Base-by-base conservation (phyloP, 2,113 vertebrate species). In the Antigone vipio region DNA sequence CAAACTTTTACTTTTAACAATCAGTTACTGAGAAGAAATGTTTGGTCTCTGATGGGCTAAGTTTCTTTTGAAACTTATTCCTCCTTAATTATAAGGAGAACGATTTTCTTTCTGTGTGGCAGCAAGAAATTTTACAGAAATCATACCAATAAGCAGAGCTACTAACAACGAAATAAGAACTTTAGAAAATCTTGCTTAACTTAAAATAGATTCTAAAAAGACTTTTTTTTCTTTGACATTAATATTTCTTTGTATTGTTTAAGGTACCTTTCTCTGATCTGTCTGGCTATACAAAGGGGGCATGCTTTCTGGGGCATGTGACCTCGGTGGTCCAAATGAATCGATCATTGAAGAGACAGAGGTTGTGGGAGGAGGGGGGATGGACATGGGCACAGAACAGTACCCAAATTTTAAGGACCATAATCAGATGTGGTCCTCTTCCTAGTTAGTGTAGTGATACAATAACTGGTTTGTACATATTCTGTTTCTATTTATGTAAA, bases 331-430 rank as follows among this genome's bases (percentile, higher is more conserved):
- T 44, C 17, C 42, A 38, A 27, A 56, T 29, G 23, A 9, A 15
- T 47, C 18, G 15, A 19, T 21, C 32, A 23, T 1, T 72, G 55
- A 52, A 29, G 53, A 44, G 40, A 35, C 20, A n/a, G 23, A 71
- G 40, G 15, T 71, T 1, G 3, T 18, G 44, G 21, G 20, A 42
- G 40, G 44, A 44, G 44, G 44, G 44, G 44, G 44, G 44, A 42
- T 42, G 40, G 40, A 42, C 40, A 42, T 44, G 26, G 32, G 45
- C 40, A 5, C 56, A 85, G 52, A 77, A 34, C 8, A 56, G 42
- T 15, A 45, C 29, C 32, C n/a, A 34, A 0, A 26, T 7, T 29
- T 40, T 38, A n/a, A 69, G 55, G 42, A n/a, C 11, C 2, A 1
- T 45, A 21, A 21, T 60, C 13, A 50, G 26, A 6, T 9, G 34